phyloP scores from a whole-genome alignment of 1,140 invertebrate species.

The Camponotus floridanus region DNA sequence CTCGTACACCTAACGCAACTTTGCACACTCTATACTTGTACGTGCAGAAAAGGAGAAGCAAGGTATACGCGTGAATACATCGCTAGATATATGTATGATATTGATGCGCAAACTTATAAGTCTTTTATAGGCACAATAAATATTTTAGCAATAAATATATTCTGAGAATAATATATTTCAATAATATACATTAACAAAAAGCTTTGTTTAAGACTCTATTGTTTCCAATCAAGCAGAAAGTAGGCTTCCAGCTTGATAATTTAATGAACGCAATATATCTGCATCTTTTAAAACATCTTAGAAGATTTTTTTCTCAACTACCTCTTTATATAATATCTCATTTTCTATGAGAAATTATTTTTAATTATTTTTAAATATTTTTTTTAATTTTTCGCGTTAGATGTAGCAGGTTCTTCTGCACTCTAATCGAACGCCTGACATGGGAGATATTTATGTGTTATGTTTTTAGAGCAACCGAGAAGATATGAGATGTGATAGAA shows the following conservation, averaged over 20 bases:
- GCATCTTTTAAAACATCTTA: neutral
- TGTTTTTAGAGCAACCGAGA: too few relatives aligned
- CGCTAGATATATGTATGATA: neutral
- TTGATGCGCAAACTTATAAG: too few relatives aligned
- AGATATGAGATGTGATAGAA: too few relatives aligned
- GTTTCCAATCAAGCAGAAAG: neutral
- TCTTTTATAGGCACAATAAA: neutral
- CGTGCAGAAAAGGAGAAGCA: slow-evolving; percentile 6
- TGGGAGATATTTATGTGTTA: too few relatives aligned
- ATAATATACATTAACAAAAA: neutral
- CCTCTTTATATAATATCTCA: neutral
- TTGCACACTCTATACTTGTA: neutral
- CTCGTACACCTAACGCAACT: slow-evolving; percentile 32
- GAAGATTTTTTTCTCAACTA: neutral
- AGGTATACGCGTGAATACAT: neutral
- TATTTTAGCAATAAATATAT: neutral
- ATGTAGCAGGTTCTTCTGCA: too few relatives aligned
- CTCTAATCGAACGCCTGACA: too few relatives aligned
- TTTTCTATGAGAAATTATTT: neutral
- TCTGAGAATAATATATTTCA: neutral
- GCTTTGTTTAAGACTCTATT: neutral
- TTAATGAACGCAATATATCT: neutral
- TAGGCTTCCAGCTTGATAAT: neutral
- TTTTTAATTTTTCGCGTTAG: neutral
- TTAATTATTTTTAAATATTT: neutral